These are phyloP conservation scores for Mercenaria mercenaria DNA, from an alignment of 1,140 invertebrate genomes.

Conservation along the genomic window DNA sequence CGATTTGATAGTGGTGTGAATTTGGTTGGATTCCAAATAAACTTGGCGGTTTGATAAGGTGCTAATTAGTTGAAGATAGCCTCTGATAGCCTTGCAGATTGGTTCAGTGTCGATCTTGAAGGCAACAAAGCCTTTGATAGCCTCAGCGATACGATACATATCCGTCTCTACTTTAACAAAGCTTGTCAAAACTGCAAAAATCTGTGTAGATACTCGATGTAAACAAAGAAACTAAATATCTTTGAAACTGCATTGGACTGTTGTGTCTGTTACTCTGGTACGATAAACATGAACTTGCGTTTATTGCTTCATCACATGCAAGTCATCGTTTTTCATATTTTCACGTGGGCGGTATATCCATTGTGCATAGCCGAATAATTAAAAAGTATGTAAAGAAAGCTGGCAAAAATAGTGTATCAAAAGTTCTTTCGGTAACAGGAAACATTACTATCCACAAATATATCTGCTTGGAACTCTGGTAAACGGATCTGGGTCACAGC, in stretches of 20 bases:
- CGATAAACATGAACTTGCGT: background rate
- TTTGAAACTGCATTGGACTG: background rate
- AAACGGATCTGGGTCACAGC: too few relatives aligned
- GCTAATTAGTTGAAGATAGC: constrained; percentile 30
- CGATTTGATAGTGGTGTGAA: constrained; percentile 34
- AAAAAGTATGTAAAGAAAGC: too few relatives aligned
- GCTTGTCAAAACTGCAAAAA: constrained; percentile 3
- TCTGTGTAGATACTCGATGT: background rate
- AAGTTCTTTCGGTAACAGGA: too few relatives aligned
- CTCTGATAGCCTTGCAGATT: constrained; percentile 5
- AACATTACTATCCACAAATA: too few relatives aligned
- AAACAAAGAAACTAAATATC: constrained; percentile 1
- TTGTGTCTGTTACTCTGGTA: background rate
- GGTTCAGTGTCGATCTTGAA: background rate
- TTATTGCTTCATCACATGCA: background rate
- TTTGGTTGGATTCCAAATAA: constrained; percentile 29
- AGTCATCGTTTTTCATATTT: too few relatives aligned
- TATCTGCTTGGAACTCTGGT: too few relatives aligned
- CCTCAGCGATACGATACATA: background rate
- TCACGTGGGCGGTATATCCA: background rate
- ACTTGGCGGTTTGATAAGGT: background rate
- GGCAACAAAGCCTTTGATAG: constrained; percentile 2
- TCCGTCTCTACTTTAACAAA: background rate
- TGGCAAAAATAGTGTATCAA: too few relatives aligned
- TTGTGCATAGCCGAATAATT: too few relatives aligned